Conservation (phyloP, 1,140 invertebrate species). For the Lanistes nyassanus region DNA sequence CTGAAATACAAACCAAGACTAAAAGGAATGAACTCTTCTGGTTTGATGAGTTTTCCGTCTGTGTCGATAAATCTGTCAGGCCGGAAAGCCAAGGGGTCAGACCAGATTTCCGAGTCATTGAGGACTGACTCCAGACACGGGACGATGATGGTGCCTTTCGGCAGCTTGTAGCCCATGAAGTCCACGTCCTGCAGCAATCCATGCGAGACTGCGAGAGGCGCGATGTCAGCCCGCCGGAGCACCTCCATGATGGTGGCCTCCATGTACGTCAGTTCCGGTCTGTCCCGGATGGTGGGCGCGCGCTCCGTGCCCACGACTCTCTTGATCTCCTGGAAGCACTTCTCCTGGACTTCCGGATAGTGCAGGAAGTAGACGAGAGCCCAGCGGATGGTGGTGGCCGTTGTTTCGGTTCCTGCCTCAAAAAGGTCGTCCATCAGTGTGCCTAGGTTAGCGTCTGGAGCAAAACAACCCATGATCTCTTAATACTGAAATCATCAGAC, state of each 20-base stretch:
- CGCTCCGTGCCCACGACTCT: constrained; percentile 79
- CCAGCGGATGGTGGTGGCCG: constrained; percentile 86
- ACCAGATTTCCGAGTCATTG: constrained; percentile 70
- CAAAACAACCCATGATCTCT: too few species aligned
- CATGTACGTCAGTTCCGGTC: constrained; percentile 38
- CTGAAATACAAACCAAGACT: background rate
- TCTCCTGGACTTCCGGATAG: constrained; percentile 78
- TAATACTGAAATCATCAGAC: too few species aligned
- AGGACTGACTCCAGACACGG: constrained; percentile 58
- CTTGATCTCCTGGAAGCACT: constrained; percentile 67
- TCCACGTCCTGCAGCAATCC: constrained; percentile 49
- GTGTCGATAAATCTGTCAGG: constrained; percentile 72
- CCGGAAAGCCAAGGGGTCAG: constrained; percentile 75
- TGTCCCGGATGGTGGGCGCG: constrained; percentile 82
- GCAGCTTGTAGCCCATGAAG: constrained; percentile 59
- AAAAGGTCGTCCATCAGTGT: constrained; percentile 76
- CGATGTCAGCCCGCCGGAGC: constrained; percentile 60
- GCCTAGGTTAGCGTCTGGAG: constrained; percentile 26
- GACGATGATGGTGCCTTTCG: constrained; percentile 56
- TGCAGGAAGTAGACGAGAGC: constrained; percentile 83
- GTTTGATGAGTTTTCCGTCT: constrained; percentile 44
- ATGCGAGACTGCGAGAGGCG: constrained; percentile 64
- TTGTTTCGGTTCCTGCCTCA: constrained; percentile 91
- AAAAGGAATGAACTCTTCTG: constrained; percentile 14
- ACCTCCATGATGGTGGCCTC: constrained; percentile 60